These are phyloP conservation scores for Leptodactylus fallax DNA, from an alignment of 2,797 vertebrate species.

Conservation along the genomic window DNA sequence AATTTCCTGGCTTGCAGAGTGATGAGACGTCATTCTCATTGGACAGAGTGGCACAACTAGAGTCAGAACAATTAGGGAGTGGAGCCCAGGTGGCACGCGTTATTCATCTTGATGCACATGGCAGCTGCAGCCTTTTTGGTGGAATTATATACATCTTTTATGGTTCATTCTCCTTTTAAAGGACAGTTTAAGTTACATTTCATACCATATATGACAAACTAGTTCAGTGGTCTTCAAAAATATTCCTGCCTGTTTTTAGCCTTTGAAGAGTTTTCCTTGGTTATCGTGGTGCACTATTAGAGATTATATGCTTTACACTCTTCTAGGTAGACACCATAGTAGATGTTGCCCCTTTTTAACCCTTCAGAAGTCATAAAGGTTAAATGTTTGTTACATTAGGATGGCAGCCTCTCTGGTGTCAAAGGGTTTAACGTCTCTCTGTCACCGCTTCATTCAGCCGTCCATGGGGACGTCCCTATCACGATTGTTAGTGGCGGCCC, in stretches of 20 bases:
- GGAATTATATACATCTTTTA: not conserved
- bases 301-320: not conserved
- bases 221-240: not conserved
- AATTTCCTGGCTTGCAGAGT: not conserved
- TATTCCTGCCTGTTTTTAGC: not conserved
- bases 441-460: conserved; percentile 46
- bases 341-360: not conserved
- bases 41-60: conserved; percentile 14
- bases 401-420: conserved; percentile 32
- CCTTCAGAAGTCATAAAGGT: conserved; percentile 29
- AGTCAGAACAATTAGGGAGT: not conserved
- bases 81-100: not conserved
- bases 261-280: not conserved
- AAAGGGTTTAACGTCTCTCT: conserved; percentile 57
- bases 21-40: not conserved
- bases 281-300: not conserved
- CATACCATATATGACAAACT: not conserved
- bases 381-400: conserved; percentile 55
- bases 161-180: not conserved
- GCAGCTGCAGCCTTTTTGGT: not conserved
- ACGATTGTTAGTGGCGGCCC: conserved; percentile 60
- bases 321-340: not conserved
- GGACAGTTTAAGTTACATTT: not conserved
- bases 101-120: not conserved
- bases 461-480: conserved; percentile 52